phyloP scores from a whole-genome alignment of 1,140 invertebrate genomes.

The Aphaenogaster ashmeadi region DNA sequence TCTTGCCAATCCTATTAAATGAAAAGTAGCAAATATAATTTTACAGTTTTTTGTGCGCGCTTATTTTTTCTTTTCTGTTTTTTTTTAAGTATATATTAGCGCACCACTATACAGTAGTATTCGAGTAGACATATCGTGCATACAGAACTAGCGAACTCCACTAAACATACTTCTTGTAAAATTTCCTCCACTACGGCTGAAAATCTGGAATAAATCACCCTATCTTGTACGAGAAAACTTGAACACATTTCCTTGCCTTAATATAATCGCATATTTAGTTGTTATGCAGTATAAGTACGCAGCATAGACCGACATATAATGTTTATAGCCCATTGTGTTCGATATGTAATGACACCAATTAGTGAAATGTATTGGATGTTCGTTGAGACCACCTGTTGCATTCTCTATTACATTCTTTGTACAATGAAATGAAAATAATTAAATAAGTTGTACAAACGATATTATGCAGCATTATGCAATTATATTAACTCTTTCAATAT shows the following conservation, averaged over 20 bases:
- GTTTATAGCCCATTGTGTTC: slow-evolving; percentile 7
- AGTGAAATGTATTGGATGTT: neutral
- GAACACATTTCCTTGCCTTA: neutral
- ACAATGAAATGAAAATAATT: neutral
- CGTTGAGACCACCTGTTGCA: slow-evolving; percentile 27
- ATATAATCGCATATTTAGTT: neutral
- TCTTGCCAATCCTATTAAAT: slow-evolving; percentile 75
- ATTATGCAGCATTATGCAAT: neutral
- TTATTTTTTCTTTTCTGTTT: neutral
- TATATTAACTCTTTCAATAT: neutral
- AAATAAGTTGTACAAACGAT: neutral
- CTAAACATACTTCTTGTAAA: slow-evolving; percentile 75
- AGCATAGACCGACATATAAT: neutral
- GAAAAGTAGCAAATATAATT: slow-evolving; percentile 14
- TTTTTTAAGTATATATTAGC: slow-evolving; percentile 26
- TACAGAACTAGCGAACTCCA: slow-evolving; percentile 76
- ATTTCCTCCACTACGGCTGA: slow-evolving; percentile 65
- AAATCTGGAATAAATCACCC: slow-evolving; percentile 70
- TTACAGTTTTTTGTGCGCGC: neutral
- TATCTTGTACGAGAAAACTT: slow-evolving; percentile 18
- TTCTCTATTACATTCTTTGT: neutral
- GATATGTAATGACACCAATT: neutral
- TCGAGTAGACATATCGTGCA: slow-evolving; percentile 78
- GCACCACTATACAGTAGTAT: slow-evolving; percentile 79
- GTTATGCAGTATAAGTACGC: neutral